Evolutionary conservation across 1,140 invertebrate species (phyloP).

Genomic region (Nixonia krombeini): DNA sequence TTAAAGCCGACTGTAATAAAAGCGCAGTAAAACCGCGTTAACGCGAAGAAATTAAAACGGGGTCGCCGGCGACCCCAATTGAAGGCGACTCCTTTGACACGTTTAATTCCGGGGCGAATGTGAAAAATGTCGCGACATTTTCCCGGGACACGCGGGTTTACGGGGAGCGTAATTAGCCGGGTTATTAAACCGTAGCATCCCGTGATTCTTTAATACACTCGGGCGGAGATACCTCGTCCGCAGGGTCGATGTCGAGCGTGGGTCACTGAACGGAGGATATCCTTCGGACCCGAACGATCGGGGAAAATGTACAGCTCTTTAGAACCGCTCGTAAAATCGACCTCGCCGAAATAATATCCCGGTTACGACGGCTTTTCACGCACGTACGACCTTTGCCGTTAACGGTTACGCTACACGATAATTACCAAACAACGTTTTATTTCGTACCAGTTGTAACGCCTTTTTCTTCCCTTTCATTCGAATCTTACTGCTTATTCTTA

Average conservation of each 20-base stretch:
- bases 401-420: not conserved
- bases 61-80: no score
- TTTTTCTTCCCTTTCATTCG: no score
- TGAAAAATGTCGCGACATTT: no score
- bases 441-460: no score
- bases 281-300: conserved; percentile 10
- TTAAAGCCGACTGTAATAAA: no score
- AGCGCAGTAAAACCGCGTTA: no score
- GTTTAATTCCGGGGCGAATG: no score
- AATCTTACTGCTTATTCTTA: no score
- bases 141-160: no score
- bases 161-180: not conserved
- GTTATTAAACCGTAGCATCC: conserved; percentile 25
- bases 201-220: conserved; percentile 27
- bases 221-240: conserved; percentile 5
- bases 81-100: no score
- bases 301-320: conserved; percentile 13
- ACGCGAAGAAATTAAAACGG: no score
- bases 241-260: conserved; percentile 9
- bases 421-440: not conserved
- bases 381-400: not conserved
- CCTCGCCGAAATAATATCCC: not conserved
- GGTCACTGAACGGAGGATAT: conserved; percentile 16
- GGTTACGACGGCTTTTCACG: not conserved
- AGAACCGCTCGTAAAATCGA: not conserved